These are phyloP conservation scores for Blera fallax DNA, from an alignment of 2,888 invertebrate genomes.

Conservation along the genomic window DNA sequence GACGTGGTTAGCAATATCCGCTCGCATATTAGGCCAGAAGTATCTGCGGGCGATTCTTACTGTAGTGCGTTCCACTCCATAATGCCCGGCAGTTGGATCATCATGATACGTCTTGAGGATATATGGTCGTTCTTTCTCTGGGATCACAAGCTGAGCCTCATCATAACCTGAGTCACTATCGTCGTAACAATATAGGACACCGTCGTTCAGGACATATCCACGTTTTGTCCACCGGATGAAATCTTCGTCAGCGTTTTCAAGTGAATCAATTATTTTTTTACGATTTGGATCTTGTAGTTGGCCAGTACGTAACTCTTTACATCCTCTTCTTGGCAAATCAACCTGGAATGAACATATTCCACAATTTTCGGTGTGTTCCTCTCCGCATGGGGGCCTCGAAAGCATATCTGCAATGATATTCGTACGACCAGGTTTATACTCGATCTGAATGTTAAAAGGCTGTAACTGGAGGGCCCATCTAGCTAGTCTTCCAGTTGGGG, in stretches of 20 bases:
- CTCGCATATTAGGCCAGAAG: conserved; percentile 37
- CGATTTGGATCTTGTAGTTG: neutral
- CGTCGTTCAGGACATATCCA: conserved; percentile 17
- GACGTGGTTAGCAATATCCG: too few species aligned
- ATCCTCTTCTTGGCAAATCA: neutral
- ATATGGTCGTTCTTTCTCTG: conserved; percentile 9
- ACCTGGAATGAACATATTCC: neutral
- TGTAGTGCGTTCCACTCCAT: conserved; percentile 58
- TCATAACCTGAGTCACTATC: conserved; percentile 32
- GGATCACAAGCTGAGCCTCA: conserved; percentile 45
- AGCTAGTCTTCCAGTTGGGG: conserved; percentile 1
- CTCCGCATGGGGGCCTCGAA: conserved; percentile 1
- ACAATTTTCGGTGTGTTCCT: conserved; percentile 7
- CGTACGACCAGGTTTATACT: too few species aligned
- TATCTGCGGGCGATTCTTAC: conserved; percentile 51
- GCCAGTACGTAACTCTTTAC: neutral
- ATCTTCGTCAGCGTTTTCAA: neutral
- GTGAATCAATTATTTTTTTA: neutral
- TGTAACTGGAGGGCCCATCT: conserved; percentile 6
- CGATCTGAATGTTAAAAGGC: too few species aligned
- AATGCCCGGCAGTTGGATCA: conserved; percentile 65
- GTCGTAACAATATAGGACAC: conserved; percentile 49
- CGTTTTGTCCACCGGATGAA: neutral
- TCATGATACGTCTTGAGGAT: conserved; percentile 61
- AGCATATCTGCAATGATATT: neutral